Conservation (phyloP, 2,888 invertebrate species). For the Prosapia bicincta region DNA sequence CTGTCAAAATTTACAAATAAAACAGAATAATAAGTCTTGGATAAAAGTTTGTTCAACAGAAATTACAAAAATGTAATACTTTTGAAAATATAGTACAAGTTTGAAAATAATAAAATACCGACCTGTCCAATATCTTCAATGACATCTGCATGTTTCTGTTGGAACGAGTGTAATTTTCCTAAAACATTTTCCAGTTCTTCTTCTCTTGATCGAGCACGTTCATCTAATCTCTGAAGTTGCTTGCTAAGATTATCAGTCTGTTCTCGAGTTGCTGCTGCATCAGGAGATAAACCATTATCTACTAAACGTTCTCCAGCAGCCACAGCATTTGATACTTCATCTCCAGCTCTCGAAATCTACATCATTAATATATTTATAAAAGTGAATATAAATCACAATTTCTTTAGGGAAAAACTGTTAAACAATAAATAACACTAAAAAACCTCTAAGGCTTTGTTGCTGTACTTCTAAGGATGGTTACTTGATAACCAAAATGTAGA, state of each 20-base stretch:
- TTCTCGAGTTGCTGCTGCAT: slow-evolving; percentile 75
- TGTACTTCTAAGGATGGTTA: too few species aligned
- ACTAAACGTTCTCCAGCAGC: slow-evolving; percentile 72
- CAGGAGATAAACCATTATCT: slow-evolving; percentile 54
- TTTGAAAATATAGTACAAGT: too few species aligned
- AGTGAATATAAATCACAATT: too few species aligned
- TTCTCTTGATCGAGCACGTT: slow-evolving; percentile 72
- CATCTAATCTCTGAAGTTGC: slow-evolving; percentile 75
- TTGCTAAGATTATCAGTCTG: slow-evolving; percentile 76
- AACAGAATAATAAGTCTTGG: neutral
- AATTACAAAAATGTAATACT: neutral
- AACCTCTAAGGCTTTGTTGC: too few species aligned
- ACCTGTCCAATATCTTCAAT: slow-evolving; percentile 75
- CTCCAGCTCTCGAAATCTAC: slow-evolving; percentile 40
- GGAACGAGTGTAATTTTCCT: slow-evolving; percentile 79
- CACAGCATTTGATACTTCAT: slow-evolving; percentile 59
- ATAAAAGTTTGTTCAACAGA: neutral
- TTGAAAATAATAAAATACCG: slow-evolving; percentile 33
- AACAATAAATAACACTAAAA: too few species aligned
- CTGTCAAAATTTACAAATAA: slow-evolving; percentile 14
- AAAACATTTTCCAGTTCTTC: slow-evolving; percentile 74
- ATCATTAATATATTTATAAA: too few species aligned
- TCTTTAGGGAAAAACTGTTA: too few species aligned
- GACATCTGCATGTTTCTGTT: slow-evolving; percentile 69
- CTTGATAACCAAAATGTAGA: too few species aligned